Percentiles rank a stretch among this genome's conserved stretches.
phyloP scores from a whole-genome alignment of 2,888 invertebrate genomes.

The Scotopteryx bipunctaria region DNA sequence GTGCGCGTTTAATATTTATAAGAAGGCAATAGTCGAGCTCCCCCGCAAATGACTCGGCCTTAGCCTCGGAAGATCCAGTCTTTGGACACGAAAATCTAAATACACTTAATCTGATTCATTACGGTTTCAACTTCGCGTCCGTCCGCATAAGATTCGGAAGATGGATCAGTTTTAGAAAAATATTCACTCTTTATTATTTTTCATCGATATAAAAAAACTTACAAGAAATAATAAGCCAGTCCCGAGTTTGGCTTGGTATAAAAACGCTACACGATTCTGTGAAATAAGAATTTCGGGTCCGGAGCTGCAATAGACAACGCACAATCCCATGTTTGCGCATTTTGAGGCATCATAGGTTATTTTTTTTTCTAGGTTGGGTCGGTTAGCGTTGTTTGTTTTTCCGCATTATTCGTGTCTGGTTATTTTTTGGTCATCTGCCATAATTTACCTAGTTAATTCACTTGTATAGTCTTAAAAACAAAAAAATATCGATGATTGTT shows the following conservation, averaged over 20 bases:
- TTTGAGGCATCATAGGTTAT: slow-evolving; percentile 25
- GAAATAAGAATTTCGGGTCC: neutral
- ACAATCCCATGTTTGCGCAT: slow-evolving; percentile 25
- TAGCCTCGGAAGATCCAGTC: neutral
- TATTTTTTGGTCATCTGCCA: neutral
- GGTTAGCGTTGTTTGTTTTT: slow-evolving; percentile 16
- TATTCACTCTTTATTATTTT: no score
- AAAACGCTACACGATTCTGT: neutral
- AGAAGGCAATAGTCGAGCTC: slow-evolving; percentile 42
- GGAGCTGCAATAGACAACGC: slow-evolving; percentile 4
- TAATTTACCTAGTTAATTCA: no score
- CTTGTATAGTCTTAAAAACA: no score
- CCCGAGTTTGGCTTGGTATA: no score
- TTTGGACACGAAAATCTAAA: slow-evolving; percentile 5
- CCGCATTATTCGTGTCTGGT: neutral
- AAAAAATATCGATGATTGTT: no score
- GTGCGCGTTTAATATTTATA: slow-evolving; percentile 54
- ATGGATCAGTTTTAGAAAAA: no score
- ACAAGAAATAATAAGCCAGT: no score
- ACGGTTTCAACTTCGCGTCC: no score
- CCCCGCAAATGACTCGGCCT: slow-evolving; percentile 31
- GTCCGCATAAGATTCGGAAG: no score
- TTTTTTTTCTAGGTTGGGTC: slow-evolving; percentile 10
- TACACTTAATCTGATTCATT: neutral
- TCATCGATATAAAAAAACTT: no score